A percentile compares a stretch with the other conserved stretches of the same genome.
These are phyloP conservation scores for Lithobates pipiens DNA, from an alignment of 2,797 vertebrate species.

Conservation along the genomic window DNA sequence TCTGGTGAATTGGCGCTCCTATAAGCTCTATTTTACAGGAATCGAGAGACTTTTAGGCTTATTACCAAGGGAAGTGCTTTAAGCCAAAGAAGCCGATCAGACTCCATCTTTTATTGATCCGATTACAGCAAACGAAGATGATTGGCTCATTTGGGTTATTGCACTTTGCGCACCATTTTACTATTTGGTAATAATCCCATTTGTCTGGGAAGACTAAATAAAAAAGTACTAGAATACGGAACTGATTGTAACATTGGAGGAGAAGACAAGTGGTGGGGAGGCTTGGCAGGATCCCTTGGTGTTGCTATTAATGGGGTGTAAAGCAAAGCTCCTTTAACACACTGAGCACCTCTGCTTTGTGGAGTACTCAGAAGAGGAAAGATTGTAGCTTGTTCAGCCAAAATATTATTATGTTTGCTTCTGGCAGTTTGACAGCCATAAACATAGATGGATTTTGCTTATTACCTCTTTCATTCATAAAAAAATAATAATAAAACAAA, in stretches of 20 bases:
- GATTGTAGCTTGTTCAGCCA: constrained; percentile 7
- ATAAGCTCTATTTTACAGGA: too few species aligned
- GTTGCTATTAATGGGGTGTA: background rate
- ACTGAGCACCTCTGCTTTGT: background rate
- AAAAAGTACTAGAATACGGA: background rate
- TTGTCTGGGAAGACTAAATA: too few species aligned
- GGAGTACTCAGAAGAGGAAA: background rate
- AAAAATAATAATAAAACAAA: background rate
- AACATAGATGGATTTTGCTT: constrained; percentile 1
- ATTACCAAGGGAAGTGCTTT: too few species aligned
- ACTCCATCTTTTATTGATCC: background rate
- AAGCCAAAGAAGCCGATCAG: too few species aligned
- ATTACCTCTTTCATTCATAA: constrained; percentile 25
- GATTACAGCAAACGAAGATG: background rate
- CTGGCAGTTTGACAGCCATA: background rate
- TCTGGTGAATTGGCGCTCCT: background rate
- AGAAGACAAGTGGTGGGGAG: background rate
- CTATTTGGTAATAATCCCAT: background rate
- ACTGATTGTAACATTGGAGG: background rate
- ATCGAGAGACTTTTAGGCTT: background rate
- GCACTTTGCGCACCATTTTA: background rate
- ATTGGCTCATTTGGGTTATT: background rate
- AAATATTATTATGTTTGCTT: constrained; percentile 5
- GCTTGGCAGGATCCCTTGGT: background rate
- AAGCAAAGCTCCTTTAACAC: background rate